phyloP scores from a whole-genome alignment of 1,140 invertebrate species.

The Kradibia gibbosae region DNA sequence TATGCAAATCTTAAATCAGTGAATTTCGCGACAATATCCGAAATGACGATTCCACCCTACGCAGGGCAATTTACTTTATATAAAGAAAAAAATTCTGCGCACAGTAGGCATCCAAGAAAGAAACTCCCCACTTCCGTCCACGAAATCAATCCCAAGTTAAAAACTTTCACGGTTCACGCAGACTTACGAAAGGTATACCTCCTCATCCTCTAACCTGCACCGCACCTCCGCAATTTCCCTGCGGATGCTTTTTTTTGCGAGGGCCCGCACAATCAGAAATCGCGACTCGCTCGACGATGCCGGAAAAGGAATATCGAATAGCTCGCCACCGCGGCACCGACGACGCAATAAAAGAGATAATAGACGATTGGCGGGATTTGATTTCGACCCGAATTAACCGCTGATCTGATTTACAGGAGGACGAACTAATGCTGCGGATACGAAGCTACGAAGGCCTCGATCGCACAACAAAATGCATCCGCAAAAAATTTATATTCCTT shows the following conservation, averaged over 20 bases:
- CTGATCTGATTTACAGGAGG: background rate
- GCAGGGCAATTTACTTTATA: background rate
- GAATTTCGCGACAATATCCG: background rate
- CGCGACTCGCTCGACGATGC: background rate
- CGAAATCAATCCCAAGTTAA: background rate
- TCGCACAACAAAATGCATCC: background rate
- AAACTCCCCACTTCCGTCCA: background rate
- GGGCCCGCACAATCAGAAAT: constrained; percentile 8
- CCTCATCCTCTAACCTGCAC: background rate
- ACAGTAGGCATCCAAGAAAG: background rate
- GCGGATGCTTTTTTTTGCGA: constrained; percentile 37
- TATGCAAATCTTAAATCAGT: background rate
- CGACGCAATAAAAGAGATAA: constrained; percentile 14
- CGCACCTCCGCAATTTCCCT: constrained; percentile 32
- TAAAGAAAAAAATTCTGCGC: background rate
- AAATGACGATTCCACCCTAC: background rate
- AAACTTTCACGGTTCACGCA: background rate
- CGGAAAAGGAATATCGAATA: constrained; percentile 19
- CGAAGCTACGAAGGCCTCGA: background rate
- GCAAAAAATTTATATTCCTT: constrained; percentile 15
- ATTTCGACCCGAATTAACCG: constrained; percentile 24
- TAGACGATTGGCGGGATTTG: background rate
- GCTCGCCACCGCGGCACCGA: background rate
- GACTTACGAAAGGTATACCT: constrained; percentile 4
- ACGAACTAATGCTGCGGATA: background rate